Percentiles rank a stretch among this genome's conserved stretches.
These are phyloP conservation scores for Myotis lucifugus DNA, from an alignment of 2,113 vertebrate species.

Conservation along the genomic window DNA sequence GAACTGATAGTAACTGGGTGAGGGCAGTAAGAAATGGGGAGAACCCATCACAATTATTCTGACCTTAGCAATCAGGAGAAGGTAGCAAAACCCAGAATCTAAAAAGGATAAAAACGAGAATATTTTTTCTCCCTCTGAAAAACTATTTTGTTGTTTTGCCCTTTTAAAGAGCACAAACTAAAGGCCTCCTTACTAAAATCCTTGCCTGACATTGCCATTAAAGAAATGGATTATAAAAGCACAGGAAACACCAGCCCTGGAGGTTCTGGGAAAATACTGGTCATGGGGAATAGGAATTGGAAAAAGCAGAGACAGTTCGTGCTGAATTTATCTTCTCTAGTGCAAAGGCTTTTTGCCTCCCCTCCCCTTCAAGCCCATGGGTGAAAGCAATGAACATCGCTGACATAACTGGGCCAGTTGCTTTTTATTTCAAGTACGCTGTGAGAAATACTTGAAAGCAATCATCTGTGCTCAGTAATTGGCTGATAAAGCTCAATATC, in stretches of 20 bases:
- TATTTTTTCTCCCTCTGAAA: constrained; percentile 42
- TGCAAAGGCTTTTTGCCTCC: constrained; percentile 62
- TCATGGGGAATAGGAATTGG: constrained; percentile 59
- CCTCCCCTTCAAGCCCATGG: constrained; percentile 67
- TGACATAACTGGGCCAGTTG: constrained; percentile 68
- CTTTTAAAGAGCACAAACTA: constrained; percentile 54
- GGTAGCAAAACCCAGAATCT: not conserved
- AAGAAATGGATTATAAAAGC: constrained; percentile 74
- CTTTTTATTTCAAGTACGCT: constrained; percentile 73
- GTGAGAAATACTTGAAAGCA: constrained; percentile 68
- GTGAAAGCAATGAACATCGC: constrained; percentile 70
- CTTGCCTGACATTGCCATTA: constrained; percentile 57
- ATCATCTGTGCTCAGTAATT: constrained; percentile 73
- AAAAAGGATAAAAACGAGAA: not conserved
- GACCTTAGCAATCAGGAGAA: not conserved
- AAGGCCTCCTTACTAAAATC: constrained; percentile 43
- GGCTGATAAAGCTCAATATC: constrained; percentile 71
- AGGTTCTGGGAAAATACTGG: constrained; percentile 31
- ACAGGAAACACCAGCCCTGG: constrained; percentile 14
- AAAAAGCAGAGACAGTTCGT: constrained; percentile 55
- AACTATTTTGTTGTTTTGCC: constrained; percentile 44
- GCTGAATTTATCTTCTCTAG: constrained; percentile 75
- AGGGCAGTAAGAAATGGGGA: no score
- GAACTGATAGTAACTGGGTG: not conserved
- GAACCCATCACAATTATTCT: not conserved